These are phyloP conservation scores for Mesaphorura yosii DNA, from an alignment of 1,140 invertebrate genomes.

Conservation along the genomic window DNA sequence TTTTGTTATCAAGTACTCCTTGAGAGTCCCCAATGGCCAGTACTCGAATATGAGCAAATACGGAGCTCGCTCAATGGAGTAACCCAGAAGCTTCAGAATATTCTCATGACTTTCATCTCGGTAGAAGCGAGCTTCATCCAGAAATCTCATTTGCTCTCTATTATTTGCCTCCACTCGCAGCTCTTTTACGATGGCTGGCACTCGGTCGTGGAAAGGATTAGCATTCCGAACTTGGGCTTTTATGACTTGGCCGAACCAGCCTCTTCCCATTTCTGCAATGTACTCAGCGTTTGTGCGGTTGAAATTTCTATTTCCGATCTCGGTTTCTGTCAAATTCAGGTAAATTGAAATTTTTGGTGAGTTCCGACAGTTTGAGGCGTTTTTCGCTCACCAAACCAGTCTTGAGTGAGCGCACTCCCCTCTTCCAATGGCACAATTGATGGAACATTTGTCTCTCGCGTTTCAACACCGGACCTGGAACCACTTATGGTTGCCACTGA, in stretches of 20 bases:
- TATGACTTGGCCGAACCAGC: conserved; percentile 73
- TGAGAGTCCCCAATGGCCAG: conserved; percentile 44
- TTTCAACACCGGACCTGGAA: neutral
- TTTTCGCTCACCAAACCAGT: neutral
- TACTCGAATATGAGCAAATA: conserved; percentile 43
- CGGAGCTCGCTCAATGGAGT: conserved; percentile 51
- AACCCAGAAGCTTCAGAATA: conserved; percentile 47
- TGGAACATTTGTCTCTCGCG: neutral
- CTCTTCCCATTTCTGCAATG: conserved; percentile 64
- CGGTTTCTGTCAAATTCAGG: neutral
- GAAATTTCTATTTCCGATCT: conserved; percentile 46
- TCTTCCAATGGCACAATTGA: neutral
- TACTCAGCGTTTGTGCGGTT: conserved; percentile 66
- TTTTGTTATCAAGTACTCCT: conserved; percentile 45
- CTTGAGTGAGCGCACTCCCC: neutral
- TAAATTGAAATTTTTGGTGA: neutral
- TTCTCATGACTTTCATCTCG: conserved; percentile 51
- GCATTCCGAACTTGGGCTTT: conserved; percentile 45
- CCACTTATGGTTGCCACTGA: neutral
- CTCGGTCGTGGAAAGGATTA: conserved; percentile 35
- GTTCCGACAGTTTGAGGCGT: neutral
- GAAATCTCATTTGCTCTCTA: conserved; percentile 55
- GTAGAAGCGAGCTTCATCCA: conserved; percentile 58
- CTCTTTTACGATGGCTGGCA: conserved; percentile 52
- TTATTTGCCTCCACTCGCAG: conserved; percentile 55